phyloP scores from a whole-genome alignment of 2,113 vertebrate genomes.

The Pogonocichla stellata region DNA sequence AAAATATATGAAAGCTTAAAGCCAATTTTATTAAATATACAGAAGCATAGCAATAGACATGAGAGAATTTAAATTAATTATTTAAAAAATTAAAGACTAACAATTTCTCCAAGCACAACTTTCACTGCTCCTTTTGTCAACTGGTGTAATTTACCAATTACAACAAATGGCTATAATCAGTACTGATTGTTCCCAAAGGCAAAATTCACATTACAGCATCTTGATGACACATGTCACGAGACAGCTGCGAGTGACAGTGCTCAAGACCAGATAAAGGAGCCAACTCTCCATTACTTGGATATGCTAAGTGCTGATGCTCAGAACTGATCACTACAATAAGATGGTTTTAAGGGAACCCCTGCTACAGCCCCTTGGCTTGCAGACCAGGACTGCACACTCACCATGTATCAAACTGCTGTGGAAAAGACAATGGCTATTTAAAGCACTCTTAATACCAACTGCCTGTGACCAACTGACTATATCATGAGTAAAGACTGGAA shows the following conservation, averaged over 20 bases:
- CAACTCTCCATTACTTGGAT: neutral
- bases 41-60: neutral
- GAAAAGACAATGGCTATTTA: neutral
- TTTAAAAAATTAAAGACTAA: neutral
- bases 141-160: neutral
- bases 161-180: neutral
- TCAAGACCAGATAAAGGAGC: neutral
- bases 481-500: neutral
- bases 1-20: neutral
- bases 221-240: neutral
- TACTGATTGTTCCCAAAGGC: neutral
- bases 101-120: neutral
- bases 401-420: neutral
- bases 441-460: neutral
- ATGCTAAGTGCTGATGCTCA: neutral
- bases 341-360: neutral
- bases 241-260: rapidly evolving
- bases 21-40: neutral
- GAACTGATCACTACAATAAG: neutral
- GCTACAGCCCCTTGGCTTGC: neutral
- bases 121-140: neutral
- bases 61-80: neutral
- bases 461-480: neutral
- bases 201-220: neutral
- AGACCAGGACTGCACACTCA: neutral